Evolutionary conservation across 2,888 invertebrate genomes (phyloP).

Genomic region (Fissipunctia ypsillon): DNA sequence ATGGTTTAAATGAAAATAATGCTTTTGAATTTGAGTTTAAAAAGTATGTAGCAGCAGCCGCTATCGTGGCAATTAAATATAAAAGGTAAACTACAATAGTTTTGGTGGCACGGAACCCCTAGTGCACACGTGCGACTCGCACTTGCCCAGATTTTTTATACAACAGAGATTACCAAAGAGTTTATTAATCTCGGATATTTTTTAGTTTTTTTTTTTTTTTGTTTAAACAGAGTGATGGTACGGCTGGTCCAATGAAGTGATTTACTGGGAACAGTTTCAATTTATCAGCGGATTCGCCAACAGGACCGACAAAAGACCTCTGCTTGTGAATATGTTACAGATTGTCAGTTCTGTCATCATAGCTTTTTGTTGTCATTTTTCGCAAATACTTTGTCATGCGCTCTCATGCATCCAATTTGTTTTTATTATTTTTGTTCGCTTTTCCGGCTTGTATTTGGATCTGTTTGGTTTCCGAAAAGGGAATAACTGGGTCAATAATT

Average conservation of each 20-base stretch:
- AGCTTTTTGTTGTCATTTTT: background rate
- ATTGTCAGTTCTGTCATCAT: conserved; percentile 9
- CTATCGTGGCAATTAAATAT: background rate
- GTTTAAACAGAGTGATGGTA: conserved; percentile 5
- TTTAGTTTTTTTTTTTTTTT: conserved; percentile 10
- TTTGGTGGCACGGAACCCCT: background rate
- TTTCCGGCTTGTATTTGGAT: background rate
- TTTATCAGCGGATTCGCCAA: conserved; percentile 31
- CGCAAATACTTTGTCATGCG: background rate
- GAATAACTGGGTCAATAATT: background rate
- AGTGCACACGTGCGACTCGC: background rate
- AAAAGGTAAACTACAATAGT: background rate
- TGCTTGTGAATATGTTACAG: conserved; percentile 44
- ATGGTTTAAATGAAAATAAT: background rate
- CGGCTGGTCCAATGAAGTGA: conserved; percentile 37
- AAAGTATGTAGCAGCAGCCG: background rate
- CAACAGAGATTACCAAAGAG: conserved; percentile 6
- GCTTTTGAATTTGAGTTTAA: background rate
- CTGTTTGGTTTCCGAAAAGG: conserved; percentile 1
- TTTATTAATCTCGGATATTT: background rate
- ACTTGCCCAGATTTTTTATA: background rate
- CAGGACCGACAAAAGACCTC: conserved; percentile 31
- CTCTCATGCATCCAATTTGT: conserved; percentile 2
- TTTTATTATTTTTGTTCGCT: background rate
- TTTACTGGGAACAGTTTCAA: conserved; percentile 41